Evolutionary conservation across 2,113 vertebrate species (phyloP), one percentile per base, ranked within the genome.

Genomic region (Hepsetus odoe): DNA sequence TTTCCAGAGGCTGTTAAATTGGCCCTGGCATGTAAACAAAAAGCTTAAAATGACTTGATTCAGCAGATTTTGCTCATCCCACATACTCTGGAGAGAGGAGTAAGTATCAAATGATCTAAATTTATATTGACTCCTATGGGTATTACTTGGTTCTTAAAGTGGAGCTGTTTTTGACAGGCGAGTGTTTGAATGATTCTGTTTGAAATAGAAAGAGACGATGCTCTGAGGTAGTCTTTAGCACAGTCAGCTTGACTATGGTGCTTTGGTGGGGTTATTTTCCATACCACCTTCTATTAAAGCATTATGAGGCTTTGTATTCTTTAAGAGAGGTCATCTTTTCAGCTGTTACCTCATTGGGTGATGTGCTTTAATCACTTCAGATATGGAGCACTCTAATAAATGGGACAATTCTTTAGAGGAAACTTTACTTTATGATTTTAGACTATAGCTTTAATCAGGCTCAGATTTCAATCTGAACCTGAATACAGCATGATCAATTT

Each of bases 31-130:
- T 93, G 91, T 92, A 93, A 93, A 96, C 94, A 95, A 88, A 93
- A 95, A 93, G 46, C 75, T 90, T 90, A 91, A 95, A 96, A 95
- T 90, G 87, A 91, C 94, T 94, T 94, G 92, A 95, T 95, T 94
- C 93, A 95, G 94, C 94, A 95, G 85, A 94, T 94, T 94, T 79
- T 16, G 30, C 28, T 92, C 87, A 90, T 91, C 62, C 53, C 38
- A 16, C 40, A 11, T 84, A 88, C 90, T 86, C 84, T 42, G 84
- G 92, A 92, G 92, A 92, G 84, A 88, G 85, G 91, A 91, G 92
- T 93, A 93, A 93, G 92, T 94, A 96, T 95, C 94, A 94, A 95
- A 95, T 94, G 92, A 95, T 94, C 88, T 91, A 95, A 94, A 95
- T 95, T 94, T 94, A 90, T 92, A 96, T 95, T 93, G 95, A 96